These are phyloP conservation scores for Oncorhynchus gorbuscha DNA, from an alignment of 2,113 vertebrate genomes.

Conservation along the genomic window DNA sequence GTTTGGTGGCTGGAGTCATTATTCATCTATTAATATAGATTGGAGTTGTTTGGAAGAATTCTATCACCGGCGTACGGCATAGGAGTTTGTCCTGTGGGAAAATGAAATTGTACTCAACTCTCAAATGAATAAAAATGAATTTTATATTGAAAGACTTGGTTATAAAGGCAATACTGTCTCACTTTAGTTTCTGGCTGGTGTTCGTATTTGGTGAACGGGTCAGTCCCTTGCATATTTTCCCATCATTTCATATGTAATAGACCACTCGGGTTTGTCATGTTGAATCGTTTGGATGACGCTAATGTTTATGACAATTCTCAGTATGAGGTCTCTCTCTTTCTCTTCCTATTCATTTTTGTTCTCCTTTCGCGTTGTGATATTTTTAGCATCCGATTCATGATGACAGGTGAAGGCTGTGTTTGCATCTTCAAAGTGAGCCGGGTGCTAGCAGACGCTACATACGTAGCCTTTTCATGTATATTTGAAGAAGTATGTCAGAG, in stretches of 20 bases:
- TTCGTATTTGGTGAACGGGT: not conserved
- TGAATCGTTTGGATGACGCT: conserved; percentile 17
- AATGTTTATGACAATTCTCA: conserved; percentile 31
- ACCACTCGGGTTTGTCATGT: conserved; percentile 27
- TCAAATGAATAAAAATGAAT: not conserved
- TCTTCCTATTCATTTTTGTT: conserved; percentile 5
- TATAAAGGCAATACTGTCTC: not conserved
- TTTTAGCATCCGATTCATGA: conserved; percentile 14
- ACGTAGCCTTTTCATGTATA: conserved; percentile 64
- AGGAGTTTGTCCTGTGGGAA: conserved; percentile 62
- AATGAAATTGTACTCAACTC: not conserved
- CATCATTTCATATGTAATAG: conserved; percentile 18
- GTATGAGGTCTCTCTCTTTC: conserved; percentile 5
- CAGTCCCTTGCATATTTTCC: conserved; percentile 24
- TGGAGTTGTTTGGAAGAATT: conserved; percentile 60
- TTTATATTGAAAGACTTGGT: not conserved
- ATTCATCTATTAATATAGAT: conserved; percentile 71
- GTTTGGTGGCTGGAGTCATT: conserved; percentile 56
- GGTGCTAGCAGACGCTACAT: conserved; percentile 28
- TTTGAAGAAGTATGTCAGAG: conserved; percentile 69
- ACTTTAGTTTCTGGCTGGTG: not conserved
- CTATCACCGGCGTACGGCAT: conserved; percentile 67
- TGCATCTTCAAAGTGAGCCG: conserved; percentile 45
- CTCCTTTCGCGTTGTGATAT: conserved; percentile 32
- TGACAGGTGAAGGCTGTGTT: conserved; percentile 51